Base-by-base conservation (phyloP, 2,113 vertebrate species). In the Rhizomys pruinosus region DNA sequence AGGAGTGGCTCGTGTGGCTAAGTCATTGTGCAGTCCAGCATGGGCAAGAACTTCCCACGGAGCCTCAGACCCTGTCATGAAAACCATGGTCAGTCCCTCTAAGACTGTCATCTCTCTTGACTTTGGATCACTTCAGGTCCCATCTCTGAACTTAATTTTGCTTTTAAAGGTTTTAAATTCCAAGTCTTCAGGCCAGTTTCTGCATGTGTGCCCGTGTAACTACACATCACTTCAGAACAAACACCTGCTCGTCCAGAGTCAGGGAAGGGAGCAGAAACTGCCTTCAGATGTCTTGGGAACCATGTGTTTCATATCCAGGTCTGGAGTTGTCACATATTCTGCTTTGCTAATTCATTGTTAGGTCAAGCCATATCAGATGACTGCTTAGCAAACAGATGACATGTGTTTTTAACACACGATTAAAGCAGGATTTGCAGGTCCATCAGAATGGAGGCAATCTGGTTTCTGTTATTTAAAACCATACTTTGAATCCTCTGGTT, bases 311-410 rank as follows among this genome's bases (percentile, higher is more conserved):
- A 86, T 71, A 85, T 5, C 55, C 22, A 89, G 76, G 66, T 32
- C 52, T 82, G 23, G 37, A 87, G 27, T 55, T 96, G 78, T 81
- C 91, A 94, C 5, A 22, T 44, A 44, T 69, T 96, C 94, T 96
- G 77, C 91, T 84, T 94, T 76, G 92, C 78, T 96, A 96, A 96
- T 96, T 96, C 89, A 88, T 86, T 92, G 85, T 86, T 84, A 86
- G 93, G 90, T 93, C 88, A 96, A 90, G 88, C 85, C 79, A 84
- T 23, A 92, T 74, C 82, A 95, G 88, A 96, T 89, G 85, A 92
- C 82, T 92, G 87, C 85, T 96, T 94, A 88, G 93, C 69, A 92
- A 96, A 94, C 59, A 93, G 92, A 90, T 76, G 95, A 95, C 82
- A 94, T 69, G 44, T 52, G 47, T 80, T n/a, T 94, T 93, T 92